Conservation (phyloP, 2,797 vertebrate genomes). For the Lagocephalus sceleratus region DNA sequence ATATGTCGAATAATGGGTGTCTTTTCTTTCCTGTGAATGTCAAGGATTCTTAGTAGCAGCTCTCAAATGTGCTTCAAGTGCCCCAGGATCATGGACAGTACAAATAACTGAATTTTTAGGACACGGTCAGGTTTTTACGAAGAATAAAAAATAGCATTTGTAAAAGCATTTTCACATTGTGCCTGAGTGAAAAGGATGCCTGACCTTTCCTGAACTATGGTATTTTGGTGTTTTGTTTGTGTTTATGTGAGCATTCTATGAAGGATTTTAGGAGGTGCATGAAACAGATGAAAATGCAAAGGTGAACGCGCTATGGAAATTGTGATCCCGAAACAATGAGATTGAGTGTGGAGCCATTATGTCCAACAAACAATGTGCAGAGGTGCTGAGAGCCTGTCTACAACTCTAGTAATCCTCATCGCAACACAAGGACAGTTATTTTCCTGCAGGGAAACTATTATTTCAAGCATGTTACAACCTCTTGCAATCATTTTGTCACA, state of each 20-base stretch:
- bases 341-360: constrained; percentile 42
- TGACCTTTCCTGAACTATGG: constrained; percentile 15
- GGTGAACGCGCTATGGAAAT: constrained; percentile 53
- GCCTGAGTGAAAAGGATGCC: constrained; percentile 6
- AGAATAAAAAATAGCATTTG: too few species aligned
- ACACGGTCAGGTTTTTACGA: too few species aligned
- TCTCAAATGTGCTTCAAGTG: too few species aligned
- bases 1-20: background rate
- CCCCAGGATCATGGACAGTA: background rate
- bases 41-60: too few species aligned
- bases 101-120: too few species aligned
- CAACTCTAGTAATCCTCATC: constrained; percentile 25
- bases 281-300: constrained; percentile 46
- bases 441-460: constrained; percentile 23
- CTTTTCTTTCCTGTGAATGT: background rate
- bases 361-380: constrained; percentile 35
- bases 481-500: constrained; percentile 3
- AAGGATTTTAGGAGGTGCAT: constrained; percentile 28
- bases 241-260: constrained; percentile 5
- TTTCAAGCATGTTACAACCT: constrained; percentile 10
- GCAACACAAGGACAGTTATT: constrained; percentile 28
- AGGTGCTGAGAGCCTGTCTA: constrained; percentile 21
- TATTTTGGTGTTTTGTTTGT: constrained; percentile 7
- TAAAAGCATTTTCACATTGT: too few species aligned
- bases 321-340: constrained; percentile 38